Base-by-base conservation (phyloP, 2,113 vertebrate genomes). In the Carassius gibelio region DNA sequence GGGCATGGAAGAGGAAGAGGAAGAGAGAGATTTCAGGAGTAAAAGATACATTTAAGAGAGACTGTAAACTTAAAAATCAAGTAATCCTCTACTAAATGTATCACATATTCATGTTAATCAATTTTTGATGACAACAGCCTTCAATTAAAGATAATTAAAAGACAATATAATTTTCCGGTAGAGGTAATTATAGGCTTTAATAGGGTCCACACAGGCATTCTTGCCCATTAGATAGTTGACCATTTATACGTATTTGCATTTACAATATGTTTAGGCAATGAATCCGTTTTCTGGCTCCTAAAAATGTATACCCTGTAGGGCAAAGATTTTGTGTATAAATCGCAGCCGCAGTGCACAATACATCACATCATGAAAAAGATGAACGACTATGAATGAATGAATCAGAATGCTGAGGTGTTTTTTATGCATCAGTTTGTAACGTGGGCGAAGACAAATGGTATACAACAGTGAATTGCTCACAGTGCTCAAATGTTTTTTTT, bases 21-120 rank as follows among this genome's bases (percentile, higher is more conserved):
- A 84, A 91, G 90, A 91, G 88, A 90, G 89, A 89, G 81, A 71
- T 86, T 90, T 89, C 88, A 92, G 91, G 91, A 91, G 88, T 50
- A 81, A 64, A 48, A 81, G 0, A 66, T 8, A 14, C n/a, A 34
- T 81, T 68, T 81, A 68, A 89, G 90, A 90, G 88, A 91, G 89
- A 94, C 66, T 75, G 66, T 15, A 9, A 45, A 23, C 38, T 74
- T 45, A 23, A 45, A 72, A 72, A 72, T 38, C 34, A 42, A 45
- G 69, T 72, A 13, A n/a, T 45, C 38, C 3, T 69, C 66, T 1
- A 69, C 17, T 5, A 10, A 21, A 69, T 69, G 8, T 17, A 36
- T 36, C 30, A 61, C 59, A 8, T 26, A 64, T 26, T 64, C 15
- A 4, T 36, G 8, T 42, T 38, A 21, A 38, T 38, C 8, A 10